These are phyloP conservation scores for Heliconius erato DNA, from an alignment of 2,888 invertebrate species.

Conservation along the genomic window DNA sequence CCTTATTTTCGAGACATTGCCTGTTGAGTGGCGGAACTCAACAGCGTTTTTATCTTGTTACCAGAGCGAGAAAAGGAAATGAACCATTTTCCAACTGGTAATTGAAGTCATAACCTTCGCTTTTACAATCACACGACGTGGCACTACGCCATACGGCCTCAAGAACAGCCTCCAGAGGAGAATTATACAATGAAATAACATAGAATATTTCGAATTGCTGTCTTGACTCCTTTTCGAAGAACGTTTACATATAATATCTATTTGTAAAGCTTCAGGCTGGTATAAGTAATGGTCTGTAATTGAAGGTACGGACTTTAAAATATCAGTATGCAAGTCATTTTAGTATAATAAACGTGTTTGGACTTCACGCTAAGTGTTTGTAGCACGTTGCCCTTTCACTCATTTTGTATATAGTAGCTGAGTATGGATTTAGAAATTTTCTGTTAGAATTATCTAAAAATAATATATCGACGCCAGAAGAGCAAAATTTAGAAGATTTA, in stretches of 20 bases:
- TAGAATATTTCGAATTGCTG: neutral
- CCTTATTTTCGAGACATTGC: neutral
- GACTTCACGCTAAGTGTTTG: neutral
- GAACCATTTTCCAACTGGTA: no score
- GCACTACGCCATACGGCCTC: no score
- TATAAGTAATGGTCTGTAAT: constrained; percentile 8
- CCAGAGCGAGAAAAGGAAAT: no score
- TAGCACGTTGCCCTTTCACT: neutral
- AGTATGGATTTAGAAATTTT: no score
- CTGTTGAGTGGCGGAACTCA: neutral
- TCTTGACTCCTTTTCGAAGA: neutral
- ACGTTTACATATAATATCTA: neutral
- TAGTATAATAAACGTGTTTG: constrained; percentile 4
- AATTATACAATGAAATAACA: no score
- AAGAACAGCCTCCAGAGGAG: no score
- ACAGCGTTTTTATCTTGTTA: neutral
- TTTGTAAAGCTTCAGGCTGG: neutral
- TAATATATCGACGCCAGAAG: no score
- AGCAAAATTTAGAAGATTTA: no score
- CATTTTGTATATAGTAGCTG: no score
- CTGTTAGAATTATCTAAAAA: no score
- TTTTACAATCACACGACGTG: no score
- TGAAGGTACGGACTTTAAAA: neutral
- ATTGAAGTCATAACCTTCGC: no score
- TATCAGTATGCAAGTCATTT: neutral